A percentile compares a stretch with the other conserved stretches of the same genome.
phyloP scores from a whole-genome alignment of 2,113 vertebrate species.

The Atlantisia rogersi region DNA sequence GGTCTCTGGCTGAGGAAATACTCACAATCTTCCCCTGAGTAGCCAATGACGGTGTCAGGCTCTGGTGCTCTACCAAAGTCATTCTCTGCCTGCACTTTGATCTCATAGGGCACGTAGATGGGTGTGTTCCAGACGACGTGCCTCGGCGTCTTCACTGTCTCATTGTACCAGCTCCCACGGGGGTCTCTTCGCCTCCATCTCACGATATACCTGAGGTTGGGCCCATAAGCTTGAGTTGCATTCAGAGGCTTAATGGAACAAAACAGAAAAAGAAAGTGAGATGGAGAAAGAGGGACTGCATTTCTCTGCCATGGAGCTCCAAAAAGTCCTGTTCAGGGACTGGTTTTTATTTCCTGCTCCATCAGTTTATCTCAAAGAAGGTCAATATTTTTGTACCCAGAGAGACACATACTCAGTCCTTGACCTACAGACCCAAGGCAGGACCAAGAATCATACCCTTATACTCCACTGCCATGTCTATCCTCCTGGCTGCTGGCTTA shows the following conservation, averaged over 20 bases:
- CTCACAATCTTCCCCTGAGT: constrained; percentile 96
- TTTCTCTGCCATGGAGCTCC: background rate
- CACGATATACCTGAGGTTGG: constrained; percentile 88
- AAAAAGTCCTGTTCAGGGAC: background rate
- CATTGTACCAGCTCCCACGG: constrained; percentile 84
- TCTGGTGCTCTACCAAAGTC: constrained; percentile 88
- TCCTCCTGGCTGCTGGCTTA: background rate
- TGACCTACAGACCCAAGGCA: background rate
- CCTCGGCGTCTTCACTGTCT: constrained; percentile 77
- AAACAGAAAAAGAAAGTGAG: background rate
- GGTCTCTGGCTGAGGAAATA: constrained; percentile 21
- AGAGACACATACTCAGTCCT: fast-evolving
- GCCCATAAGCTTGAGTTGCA: constrained; percentile 84
- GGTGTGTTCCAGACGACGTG: constrained; percentile 85
- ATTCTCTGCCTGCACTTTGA: constrained; percentile 91
- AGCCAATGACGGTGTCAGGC: constrained; percentile 86
- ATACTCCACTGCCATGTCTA: background rate
- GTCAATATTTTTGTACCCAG: background rate
- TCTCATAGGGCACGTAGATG: constrained; percentile 91
- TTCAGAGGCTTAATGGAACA: constrained; percentile 77
- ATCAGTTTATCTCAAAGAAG: background rate
- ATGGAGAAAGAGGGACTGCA: background rate
- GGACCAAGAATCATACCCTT: background rate
- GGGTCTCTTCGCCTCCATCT: constrained; percentile 86
- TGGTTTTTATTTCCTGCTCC: background rate